Base-by-base conservation (phyloP, 2,797 vertebrate genomes). In the Antrozous pallidus region DNA sequence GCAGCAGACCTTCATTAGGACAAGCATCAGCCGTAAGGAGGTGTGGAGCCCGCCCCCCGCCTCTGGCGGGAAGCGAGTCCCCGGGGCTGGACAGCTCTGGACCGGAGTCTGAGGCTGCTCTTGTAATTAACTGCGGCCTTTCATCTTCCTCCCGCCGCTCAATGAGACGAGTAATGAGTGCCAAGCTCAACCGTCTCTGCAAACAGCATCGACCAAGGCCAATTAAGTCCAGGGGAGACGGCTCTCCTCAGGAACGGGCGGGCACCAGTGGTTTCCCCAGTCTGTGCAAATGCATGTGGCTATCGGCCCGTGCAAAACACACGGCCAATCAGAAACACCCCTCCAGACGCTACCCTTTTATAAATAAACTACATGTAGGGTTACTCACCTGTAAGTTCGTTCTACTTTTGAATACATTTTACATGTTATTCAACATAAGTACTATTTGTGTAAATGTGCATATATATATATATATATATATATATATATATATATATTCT, bases 181-280 rank as follows among this genome's bases (percentile, higher is more conserved):
- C 89, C 93, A 87, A 61, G 61, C 67, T 78, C 18, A 5, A 93
- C 36, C 14, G 83, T 82, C 69, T 81, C 16, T 54, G 73, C n/a
- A 84, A 77, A 90, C 93, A 78, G 8, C 56, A 74, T 38, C 86
- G 84, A 73, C 79, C 83, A 87, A 86, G 94, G 79, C 75, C 89
- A 94, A 93, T 89, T 90, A 90, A 87, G 73, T n/a, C 16, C 28
- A 88, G 89, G 88, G 80, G 88, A 75, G 67, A 83, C 3, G 93
- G 80, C 49, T 63, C 69, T 90, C 83, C 81, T 54, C 51, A 89
- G 51, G 73, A 89, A 51, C 49, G 10, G 42, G 42, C 80, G 18
- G 69, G 65, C 90, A 61, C 12, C 38, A 40, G 0, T 45, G 56
- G 7, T 47, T 92, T 88, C 78, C 61, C 65, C 63, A 67, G 82